These are phyloP conservation scores for Struthio camelus DNA, from an alignment of 2,113 vertebrate genomes.

Conservation along the genomic window DNA sequence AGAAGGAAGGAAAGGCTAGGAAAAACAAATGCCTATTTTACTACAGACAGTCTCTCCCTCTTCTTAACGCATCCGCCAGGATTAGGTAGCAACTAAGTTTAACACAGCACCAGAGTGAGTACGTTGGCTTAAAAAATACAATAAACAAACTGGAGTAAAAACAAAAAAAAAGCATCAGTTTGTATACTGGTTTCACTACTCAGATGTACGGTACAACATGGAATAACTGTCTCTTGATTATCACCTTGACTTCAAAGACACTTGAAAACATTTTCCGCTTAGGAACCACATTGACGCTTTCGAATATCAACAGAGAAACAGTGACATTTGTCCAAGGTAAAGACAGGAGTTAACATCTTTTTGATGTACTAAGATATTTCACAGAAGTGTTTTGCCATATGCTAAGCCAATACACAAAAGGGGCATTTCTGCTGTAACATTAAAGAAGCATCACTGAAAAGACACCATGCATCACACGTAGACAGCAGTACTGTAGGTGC, in stretches of 20 bases:
- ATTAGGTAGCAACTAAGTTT: constrained; percentile 47
- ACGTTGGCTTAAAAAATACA: neutral
- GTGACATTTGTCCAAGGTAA: neutral
- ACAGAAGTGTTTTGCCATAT: neutral
- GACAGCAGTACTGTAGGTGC: neutral
- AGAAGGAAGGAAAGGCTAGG: constrained; percentile 12
- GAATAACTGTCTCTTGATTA: neutral
- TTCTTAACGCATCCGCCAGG: constrained; percentile 21
- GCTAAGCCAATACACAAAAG: neutral
- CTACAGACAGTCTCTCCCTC: neutral
- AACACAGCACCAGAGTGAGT: neutral
- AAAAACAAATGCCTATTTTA: neutral
- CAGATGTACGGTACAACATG: neutral
- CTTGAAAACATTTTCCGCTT: neutral
- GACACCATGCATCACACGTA: neutral
- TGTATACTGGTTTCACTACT: neutral
- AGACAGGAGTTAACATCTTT: neutral
- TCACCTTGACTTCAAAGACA: neutral
- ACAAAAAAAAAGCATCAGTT: neutral
- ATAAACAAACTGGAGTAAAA: neutral
- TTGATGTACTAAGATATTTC: neutral
- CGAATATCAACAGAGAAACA: neutral
- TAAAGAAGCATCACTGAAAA: neutral
- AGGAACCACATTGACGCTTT: neutral
- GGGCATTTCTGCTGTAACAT: neutral